phyloP scores from a whole-genome alignment of 2,888 invertebrate genomes.

The Acanthosepion lycidas region DNA sequence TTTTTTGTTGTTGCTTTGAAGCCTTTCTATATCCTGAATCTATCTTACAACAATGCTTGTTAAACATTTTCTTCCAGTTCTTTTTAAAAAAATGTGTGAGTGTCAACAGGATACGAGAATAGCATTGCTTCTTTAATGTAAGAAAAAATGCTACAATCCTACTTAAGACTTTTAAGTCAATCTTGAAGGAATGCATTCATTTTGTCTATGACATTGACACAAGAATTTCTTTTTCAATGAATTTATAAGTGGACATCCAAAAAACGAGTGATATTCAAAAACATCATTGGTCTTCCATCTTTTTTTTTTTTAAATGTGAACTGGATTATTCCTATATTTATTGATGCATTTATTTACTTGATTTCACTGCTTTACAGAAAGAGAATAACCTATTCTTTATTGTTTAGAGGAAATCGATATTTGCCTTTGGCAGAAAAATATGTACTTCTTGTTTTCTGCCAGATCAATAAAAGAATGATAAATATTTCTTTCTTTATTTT shows the following conservation, averaged over 20 bases:
- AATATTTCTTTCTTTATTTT: neutral
- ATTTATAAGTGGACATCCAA: neutral
- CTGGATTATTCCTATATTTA: neutral
- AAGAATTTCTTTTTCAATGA: neutral
- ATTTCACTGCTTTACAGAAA: neutral
- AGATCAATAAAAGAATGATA: neutral
- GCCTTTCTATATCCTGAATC: no score
- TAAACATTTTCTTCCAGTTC: no score
- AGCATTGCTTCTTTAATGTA: no score
- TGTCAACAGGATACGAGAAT: no score
- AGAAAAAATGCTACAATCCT: no score
- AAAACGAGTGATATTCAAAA: neutral
- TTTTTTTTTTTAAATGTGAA: neutral
- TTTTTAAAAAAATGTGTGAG: no score
- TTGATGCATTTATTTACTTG: no score
- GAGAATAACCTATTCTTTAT: neutral
- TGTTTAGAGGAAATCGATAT: neutral
- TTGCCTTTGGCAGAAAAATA: neutral
- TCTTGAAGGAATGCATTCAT: neutral
- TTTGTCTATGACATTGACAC: neutral
- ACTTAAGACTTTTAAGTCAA: neutral
- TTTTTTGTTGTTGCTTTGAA: no score
- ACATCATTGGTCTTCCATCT: neutral
- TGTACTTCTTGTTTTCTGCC: neutral
- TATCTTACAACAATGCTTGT: no score